phyloP scores from a whole-genome alignment of 2,113 vertebrate genomes.

The Ceyx melanurus region DNA sequence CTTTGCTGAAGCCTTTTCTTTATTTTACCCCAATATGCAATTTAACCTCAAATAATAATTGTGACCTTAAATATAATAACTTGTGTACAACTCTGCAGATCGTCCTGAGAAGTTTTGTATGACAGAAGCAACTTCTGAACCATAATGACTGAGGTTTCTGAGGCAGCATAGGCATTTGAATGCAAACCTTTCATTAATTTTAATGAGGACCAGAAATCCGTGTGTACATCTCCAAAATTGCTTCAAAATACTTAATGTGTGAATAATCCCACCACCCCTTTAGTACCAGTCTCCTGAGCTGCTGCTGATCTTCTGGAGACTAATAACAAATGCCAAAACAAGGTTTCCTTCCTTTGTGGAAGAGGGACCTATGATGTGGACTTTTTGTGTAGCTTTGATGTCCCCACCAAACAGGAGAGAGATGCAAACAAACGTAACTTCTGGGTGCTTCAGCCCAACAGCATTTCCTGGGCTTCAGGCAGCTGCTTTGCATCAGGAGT shows the following conservation, averaged over 20 bases:
- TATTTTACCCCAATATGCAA: neutral
- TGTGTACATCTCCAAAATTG: neutral
- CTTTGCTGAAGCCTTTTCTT: neutral
- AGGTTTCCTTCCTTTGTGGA: neutral
- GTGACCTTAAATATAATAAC: neutral
- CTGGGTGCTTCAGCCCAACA: neutral
- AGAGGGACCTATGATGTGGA: neutral
- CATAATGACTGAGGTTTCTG: conserved; percentile 34
- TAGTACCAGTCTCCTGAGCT: neutral
- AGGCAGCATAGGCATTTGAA: neutral
- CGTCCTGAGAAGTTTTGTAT: neutral
- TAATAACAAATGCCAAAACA: neutral
- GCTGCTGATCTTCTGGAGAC: neutral
- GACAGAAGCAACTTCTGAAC: conserved; percentile 33
- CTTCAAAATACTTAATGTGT: neutral
- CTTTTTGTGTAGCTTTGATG: neutral
- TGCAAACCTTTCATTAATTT: conserved; percentile 60
- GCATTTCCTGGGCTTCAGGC: neutral
- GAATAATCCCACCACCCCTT: neutral
- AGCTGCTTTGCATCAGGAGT: neutral
- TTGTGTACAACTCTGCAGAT: neutral
- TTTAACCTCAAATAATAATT: neutral
- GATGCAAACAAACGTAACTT: neutral
- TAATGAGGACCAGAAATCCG: conserved; percentile 36
- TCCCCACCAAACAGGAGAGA: neutral